phyloP scores from a whole-genome alignment of 2,888 invertebrate species.

The Hemaris fuciformis region DNA sequence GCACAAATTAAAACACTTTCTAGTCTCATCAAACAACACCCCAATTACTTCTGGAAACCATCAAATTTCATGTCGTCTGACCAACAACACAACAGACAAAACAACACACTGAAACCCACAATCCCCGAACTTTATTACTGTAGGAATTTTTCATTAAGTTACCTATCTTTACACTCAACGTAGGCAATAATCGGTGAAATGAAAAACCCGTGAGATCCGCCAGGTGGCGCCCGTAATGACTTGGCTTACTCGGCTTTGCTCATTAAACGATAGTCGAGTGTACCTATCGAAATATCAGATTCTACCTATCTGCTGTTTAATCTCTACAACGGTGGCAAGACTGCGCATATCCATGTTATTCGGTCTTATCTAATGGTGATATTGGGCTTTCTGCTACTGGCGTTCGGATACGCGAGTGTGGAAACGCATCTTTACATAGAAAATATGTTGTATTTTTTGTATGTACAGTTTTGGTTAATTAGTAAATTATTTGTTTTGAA shows the following conservation, averaged over 20 bases:
- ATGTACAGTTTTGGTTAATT: too few species aligned
- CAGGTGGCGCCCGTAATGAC: constrained; percentile 44
- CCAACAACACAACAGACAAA: not conserved
- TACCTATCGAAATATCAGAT: constrained; percentile 52
- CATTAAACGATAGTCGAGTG: constrained; percentile 65
- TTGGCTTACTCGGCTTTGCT: constrained; percentile 58
- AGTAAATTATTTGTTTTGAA: too few species aligned
- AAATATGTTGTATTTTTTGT: not conserved
- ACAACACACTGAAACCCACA: not conserved
- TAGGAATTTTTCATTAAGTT: constrained; percentile 65
- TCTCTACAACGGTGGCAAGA: constrained; percentile 29
- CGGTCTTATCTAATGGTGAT: not conserved
- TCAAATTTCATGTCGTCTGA: not conserved
- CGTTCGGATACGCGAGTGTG: not conserved
- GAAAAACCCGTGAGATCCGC: constrained; percentile 63
- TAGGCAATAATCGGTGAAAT: constrained; percentile 51
- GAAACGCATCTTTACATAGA: too few species aligned
- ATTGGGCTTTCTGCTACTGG: constrained; percentile 3
- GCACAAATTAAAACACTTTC: too few species aligned
- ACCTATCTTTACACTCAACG: constrained; percentile 48
- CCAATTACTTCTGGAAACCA: too few species aligned
- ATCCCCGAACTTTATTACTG: constrained; percentile 47
- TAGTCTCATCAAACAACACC: too few species aligned
- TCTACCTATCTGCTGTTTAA: constrained; percentile 44
- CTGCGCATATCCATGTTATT: not conserved